phyloP scores from a whole-genome alignment of 2,888 invertebrate genomes.

The Cactoblastis cactorum region DNA sequence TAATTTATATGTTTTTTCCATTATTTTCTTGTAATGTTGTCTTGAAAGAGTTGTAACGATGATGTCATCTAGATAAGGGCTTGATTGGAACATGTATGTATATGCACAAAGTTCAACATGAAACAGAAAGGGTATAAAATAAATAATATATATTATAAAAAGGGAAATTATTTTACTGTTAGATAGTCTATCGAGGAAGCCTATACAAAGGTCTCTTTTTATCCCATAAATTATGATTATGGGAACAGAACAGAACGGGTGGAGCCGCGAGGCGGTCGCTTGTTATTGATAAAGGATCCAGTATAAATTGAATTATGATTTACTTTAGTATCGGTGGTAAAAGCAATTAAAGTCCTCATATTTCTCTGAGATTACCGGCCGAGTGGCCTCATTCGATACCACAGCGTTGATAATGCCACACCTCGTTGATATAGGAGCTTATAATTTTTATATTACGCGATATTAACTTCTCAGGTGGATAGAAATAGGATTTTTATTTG shows the following conservation, averaged over 20 bases:
- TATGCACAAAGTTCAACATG: not conserved
- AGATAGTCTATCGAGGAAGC: too few relatives aligned
- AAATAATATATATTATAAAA: not conserved
- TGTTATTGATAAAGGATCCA: not conserved
- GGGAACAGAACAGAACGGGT: too few relatives aligned
- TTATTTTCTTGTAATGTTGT: not conserved
- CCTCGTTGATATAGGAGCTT: slow-evolving; percentile 24
- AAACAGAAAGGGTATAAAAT: not conserved
- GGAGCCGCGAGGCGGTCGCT: too few relatives aligned
- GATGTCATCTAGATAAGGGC: slow-evolving; percentile 7
- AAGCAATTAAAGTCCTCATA: not conserved
- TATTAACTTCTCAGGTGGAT: not conserved
- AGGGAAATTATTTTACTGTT: too few relatives aligned
- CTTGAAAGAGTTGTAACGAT: not conserved
- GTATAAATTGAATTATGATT: not conserved
- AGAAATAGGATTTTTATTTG: not conserved
- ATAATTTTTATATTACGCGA: not conserved
- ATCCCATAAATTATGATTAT: too few relatives aligned
- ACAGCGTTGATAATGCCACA: slow-evolving; percentile 50
- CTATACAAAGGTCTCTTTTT: too few relatives aligned
- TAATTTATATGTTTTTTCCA: not conserved
- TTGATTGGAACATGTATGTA: not conserved
- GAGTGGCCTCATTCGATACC: slow-evolving; percentile 60
- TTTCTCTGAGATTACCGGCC: slow-evolving; percentile 15
- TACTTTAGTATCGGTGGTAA: not conserved